Conservation (phyloP, 2,797 vertebrate genomes). For the Psittacula derbiana region DNA sequence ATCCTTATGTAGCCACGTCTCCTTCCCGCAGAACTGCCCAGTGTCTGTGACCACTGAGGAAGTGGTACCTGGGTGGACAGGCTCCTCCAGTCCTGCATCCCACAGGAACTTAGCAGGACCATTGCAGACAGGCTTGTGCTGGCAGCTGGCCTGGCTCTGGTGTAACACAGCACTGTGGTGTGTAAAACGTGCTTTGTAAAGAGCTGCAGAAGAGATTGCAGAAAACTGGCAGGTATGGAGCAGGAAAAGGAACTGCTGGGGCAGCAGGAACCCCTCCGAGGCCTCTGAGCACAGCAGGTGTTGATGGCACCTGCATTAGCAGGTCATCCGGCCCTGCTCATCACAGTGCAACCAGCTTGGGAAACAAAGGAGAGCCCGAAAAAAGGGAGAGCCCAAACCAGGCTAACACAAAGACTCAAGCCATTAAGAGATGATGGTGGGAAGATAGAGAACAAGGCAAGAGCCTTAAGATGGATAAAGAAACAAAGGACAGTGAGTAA, state of each 20-base stretch:
- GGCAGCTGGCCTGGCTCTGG: too few species aligned
- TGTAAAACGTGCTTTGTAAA: not conserved
- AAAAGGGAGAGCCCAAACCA: not conserved
- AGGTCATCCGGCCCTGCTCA: not conserved
- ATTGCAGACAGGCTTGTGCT: not conserved
- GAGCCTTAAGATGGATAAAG: not conserved
- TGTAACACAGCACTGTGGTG: not conserved
- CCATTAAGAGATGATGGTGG: not conserved
- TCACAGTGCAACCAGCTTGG: not conserved
- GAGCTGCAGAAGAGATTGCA: not conserved
- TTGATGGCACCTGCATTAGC: conserved; percentile 6
- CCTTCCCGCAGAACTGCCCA: not conserved
- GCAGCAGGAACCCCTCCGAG: not conserved
- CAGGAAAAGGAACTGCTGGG: not conserved
- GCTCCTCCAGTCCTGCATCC: accelerated
- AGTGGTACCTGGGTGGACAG: accelerated
- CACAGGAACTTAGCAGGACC: not conserved
- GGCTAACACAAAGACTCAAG: not conserved
- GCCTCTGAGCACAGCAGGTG: not conserved
- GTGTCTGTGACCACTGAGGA: not conserved
- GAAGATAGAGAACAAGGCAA: not conserved
- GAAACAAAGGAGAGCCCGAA: conserved; percentile 12
- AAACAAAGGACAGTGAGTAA: conserved; percentile 6
- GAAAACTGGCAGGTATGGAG: not conserved
- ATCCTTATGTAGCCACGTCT: not conserved